phyloP scores from a whole-genome alignment of 2,888 invertebrate genomes.

The Saturnia pavonia region DNA sequence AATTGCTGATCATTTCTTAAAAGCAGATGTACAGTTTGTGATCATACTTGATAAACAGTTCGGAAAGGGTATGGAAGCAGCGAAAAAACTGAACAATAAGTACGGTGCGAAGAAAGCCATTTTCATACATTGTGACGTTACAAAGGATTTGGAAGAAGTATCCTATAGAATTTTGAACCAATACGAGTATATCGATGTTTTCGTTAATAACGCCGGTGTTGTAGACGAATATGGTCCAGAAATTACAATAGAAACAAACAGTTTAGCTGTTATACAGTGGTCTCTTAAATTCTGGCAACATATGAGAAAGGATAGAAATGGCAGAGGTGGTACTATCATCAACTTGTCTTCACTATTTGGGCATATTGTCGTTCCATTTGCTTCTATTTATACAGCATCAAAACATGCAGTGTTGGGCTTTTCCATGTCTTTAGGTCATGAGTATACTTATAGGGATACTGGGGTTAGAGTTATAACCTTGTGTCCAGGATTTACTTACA shows the following conservation, averaged over 20 bases:
- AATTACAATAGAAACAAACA: conserved; percentile 61
- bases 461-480: conserved; percentile 71
- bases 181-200: too few species aligned
- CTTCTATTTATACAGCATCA: conserved; percentile 58
- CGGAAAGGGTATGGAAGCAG: conserved; percentile 50
- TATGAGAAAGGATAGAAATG: conserved; percentile 76
- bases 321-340: conserved; percentile 81
- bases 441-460: conserved; percentile 58
- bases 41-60: too few species aligned
- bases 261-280: conserved; percentile 46
- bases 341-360: conserved; percentile 83
- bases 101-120: conserved; percentile 63
- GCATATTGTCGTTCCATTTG: conserved; percentile 61
- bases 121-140: conserved; percentile 75
- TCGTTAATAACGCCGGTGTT: too few species aligned
- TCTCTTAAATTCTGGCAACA: conserved; percentile 75
- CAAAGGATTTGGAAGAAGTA: conserved; percentile 65
- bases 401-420: conserved; percentile 72
- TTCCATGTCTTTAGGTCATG: conserved; percentile 30
- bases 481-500: conserved; percentile 75
- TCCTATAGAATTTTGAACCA: too few species aligned
- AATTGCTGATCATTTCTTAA: conserved; percentile 62
- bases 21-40: conserved; percentile 47
- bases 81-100: conserved; percentile 54
- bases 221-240: too few species aligned